phyloP scores from a whole-genome alignment of 2,113 vertebrate species.

The Lamprotornis superbus region DNA sequence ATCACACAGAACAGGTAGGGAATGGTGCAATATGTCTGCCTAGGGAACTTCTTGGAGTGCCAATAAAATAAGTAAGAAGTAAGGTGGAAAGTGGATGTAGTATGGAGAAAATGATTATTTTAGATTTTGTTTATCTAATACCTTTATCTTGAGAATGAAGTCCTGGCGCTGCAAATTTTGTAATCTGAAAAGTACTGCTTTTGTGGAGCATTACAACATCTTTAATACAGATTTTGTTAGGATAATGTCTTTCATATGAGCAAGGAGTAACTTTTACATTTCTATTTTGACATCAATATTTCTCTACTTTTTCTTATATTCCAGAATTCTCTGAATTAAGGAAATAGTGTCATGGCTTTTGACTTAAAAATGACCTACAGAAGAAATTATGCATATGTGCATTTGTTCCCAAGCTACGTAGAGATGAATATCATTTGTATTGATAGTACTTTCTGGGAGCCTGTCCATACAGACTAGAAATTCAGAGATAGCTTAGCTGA shows the following conservation, averaged over 20 bases:
- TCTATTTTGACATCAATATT: not conserved
- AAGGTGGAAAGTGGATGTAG: not conserved
- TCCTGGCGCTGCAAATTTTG: not conserved
- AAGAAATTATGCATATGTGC: not conserved
- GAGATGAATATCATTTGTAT: not conserved
- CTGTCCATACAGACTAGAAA: not conserved
- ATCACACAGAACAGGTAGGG: not conserved
- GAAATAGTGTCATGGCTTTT: not conserved
- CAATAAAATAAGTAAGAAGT: not conserved
- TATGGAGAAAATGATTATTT: not conserved
- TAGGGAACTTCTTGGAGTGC: not conserved
- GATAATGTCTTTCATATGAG: not conserved
- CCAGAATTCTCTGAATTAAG: not conserved
- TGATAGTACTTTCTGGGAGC: not conserved
- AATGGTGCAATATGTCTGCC: not conserved
- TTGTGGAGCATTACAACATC: not conserved
- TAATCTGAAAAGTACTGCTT: not conserved
- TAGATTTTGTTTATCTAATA: not conserved
- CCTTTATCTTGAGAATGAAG: not conserved
- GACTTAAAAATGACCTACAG: not conserved
- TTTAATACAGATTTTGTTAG: not conserved
- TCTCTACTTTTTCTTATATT: not conserved
- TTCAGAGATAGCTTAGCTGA: not conserved
- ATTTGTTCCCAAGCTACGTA: not conserved
- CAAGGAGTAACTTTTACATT: not conserved